Conservation (phyloP, 2,888 invertebrate species). For the Leptura quadrifasciata region DNA sequence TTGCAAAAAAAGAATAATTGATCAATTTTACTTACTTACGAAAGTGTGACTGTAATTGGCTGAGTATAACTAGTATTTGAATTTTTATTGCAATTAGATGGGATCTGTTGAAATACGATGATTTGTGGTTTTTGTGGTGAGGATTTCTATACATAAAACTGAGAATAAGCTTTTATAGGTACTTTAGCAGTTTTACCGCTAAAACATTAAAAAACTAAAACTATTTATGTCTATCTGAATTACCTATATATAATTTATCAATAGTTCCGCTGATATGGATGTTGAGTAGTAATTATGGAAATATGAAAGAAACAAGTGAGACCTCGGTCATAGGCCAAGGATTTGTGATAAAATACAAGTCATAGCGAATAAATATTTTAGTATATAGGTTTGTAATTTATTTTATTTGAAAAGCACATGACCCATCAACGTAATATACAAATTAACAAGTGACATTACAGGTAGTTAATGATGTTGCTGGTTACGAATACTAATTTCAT, state of each 20-base stretch:
- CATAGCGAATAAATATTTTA: neutral
- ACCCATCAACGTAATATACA: no score
- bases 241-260: slow-evolving; percentile 22
- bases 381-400: neutral
- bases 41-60: neutral
- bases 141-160: slow-evolving; percentile 11
- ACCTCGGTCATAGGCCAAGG: neutral
- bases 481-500: no score
- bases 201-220: neutral
- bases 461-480: no score
- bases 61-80: neutral
- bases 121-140: slow-evolving; percentile 29
- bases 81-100: slow-evolving; percentile 13
- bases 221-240: neutral
- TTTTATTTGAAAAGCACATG: no score
- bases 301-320: neutral
- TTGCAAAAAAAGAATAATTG: neutral
- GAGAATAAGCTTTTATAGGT: neutral
- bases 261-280: slow-evolving; percentile 5
- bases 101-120: slow-evolving; percentile 29
- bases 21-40: neutral
- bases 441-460: no score
- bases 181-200: neutral
- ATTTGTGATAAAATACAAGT: neutral
- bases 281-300: neutral